Conservation (phyloP, 2,888 invertebrate genomes). For the Drosophila greeni region DNA sequence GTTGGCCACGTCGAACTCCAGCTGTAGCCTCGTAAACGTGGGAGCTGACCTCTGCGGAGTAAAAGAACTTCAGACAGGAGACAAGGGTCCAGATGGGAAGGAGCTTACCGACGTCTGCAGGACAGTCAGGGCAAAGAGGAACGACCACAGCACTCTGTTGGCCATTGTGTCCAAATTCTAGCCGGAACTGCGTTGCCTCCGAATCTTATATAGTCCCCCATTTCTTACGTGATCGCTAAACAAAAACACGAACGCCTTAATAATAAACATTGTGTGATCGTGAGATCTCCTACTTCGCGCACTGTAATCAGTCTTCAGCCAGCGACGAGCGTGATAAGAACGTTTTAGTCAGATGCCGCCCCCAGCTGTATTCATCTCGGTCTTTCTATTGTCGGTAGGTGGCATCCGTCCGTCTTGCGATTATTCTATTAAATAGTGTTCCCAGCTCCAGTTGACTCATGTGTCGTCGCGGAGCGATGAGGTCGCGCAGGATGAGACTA, state of each 20-base stretch:
- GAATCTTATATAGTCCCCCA: conserved; percentile 1
- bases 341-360: conserved; percentile 38
- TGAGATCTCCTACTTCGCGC: conserved; percentile 15
- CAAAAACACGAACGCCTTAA: conserved; percentile 15
- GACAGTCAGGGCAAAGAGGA: conserved; percentile 31
- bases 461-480: conserved; percentile 29
- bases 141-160: conserved; percentile 36
- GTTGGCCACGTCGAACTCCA: conserved; percentile 27
- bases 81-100: neutral
- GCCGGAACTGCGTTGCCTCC: neutral
- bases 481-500: conserved; percentile 24
- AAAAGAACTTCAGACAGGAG: neutral
- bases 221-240: conserved; percentile 20
- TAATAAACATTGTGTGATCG: conserved; percentile 22
- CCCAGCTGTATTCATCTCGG: conserved; percentile 18
- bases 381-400: conserved; percentile 39
- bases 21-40: conserved; percentile 29
- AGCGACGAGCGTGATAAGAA: conserved; percentile 52
- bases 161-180: conserved; percentile 6
- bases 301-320: conserved; percentile 54
- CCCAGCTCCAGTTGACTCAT: conserved; percentile 28
- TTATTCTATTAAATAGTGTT: neutral
- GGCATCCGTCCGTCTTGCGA: conserved; percentile 2
- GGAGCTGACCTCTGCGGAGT: conserved; percentile 34
- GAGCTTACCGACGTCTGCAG: conserved; percentile 43